phyloP scores from a whole-genome alignment of 2,797 vertebrate genomes.

The Phoeniculus purpureus region DNA sequence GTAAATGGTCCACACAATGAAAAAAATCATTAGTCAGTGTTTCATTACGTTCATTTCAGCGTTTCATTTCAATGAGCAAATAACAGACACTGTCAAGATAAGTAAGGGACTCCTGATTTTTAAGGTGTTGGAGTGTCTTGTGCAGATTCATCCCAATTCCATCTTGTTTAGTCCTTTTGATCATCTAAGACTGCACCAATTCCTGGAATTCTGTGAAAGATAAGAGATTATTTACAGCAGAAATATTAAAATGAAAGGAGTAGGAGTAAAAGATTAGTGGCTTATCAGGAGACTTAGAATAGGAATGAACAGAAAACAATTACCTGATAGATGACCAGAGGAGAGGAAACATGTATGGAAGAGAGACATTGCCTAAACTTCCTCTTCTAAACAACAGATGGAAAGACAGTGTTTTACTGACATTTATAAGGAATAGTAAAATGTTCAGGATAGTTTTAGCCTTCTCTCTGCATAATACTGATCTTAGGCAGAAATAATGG shows the following conservation, averaged over 20 bases:
- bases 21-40: neutral
- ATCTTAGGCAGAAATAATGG: neutral
- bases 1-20: conserved; percentile 34
- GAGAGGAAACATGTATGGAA: neutral
- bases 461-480: neutral
- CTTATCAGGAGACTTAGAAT: neutral
- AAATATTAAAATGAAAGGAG: neutral
- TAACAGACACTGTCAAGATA: conserved; percentile 27
- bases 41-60: neutral
- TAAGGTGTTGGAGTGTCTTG: conserved; percentile 24
- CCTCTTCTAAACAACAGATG: neutral
- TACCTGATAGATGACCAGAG: neutral
- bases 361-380: neutral
- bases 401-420: neutral
- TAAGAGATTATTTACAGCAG: conserved; percentile 3
- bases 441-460: neutral
- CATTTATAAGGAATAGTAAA: neutral
- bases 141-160: conserved; percentile 30
- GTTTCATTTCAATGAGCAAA: neutral
- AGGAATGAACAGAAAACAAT: neutral
- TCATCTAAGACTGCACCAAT: conserved; percentile 90
- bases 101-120: conserved; percentile 34
- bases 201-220: conserved; percentile 89
- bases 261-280: neutral
- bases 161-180: neutral